Conservation (phyloP, 2,888 invertebrate genomes). For the Apodemia duryi region DNA sequence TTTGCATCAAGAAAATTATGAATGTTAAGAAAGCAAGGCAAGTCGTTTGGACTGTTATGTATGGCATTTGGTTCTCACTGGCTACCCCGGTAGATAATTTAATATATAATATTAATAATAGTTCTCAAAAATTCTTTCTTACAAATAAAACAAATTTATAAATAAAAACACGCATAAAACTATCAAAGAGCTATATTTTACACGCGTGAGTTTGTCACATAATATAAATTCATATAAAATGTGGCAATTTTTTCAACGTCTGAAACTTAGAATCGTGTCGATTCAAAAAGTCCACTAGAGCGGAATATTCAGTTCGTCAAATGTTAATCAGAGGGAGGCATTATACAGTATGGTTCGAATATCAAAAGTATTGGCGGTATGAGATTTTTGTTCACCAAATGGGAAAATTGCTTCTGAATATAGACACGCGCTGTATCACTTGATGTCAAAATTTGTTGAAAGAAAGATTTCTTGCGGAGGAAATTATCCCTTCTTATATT, state of each 20-base stretch:
- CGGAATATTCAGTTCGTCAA: slow-evolving; percentile 71
- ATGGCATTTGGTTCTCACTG: too few species aligned
- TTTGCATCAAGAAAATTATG: too few species aligned
- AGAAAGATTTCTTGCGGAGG: background rate
- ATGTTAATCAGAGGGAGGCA: slow-evolving; percentile 72
- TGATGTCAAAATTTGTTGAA: slow-evolving; percentile 1
- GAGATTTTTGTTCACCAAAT: slow-evolving; percentile 56
- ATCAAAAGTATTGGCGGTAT: slow-evolving; percentile 60
- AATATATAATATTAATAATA: too few species aligned
- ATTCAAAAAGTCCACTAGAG: slow-evolving; percentile 69
- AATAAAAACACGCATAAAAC: too few species aligned
- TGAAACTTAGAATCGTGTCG: slow-evolving; percentile 36
- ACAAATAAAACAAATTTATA: too few species aligned
- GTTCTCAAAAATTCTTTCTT: too few species aligned
- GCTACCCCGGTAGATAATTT: too few species aligned
- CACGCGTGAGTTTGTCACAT: too few species aligned
- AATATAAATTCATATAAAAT: slow-evolving; percentile 34
- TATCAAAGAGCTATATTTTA: too few species aligned
- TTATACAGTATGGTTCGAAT: slow-evolving; percentile 73
- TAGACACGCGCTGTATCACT: slow-evolving; percentile 26
- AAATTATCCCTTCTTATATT: background rate
- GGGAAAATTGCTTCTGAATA: slow-evolving; percentile 47
- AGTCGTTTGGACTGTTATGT: too few species aligned
- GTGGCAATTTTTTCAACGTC: slow-evolving; percentile 46
- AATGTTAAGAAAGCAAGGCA: too few species aligned